A percentile compares a stretch with the other conserved stretches of the same genome.
Conservation (phyloP, 2,888 invertebrate genomes). For the Lumbricus terrestris region DNA sequence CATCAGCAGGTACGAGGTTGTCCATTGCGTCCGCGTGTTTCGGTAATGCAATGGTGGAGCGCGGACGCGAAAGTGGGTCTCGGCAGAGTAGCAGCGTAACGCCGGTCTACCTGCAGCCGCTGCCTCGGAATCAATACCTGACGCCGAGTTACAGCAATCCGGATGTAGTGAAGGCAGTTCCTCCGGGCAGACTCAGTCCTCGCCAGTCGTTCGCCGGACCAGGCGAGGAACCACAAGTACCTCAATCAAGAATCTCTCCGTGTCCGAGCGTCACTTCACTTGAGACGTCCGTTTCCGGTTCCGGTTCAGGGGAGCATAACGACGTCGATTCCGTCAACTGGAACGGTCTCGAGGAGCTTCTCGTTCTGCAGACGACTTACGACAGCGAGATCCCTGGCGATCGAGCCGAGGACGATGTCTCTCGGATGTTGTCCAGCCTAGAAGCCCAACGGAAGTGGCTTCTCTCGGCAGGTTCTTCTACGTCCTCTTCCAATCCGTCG, state of each 20-base stretch:
- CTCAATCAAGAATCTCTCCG: not conserved
- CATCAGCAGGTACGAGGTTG: not conserved
- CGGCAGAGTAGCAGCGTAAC: not conserved
- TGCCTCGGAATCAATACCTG: not conserved
- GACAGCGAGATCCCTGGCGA: not conserved
- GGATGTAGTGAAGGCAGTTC: not conserved
- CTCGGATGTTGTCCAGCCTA: slow-evolving; percentile 10
- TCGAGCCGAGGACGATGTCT: not conserved
- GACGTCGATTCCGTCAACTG: not conserved
- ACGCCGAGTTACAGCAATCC: not conserved
- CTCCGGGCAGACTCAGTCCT: not conserved
- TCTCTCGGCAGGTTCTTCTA: not conserved
- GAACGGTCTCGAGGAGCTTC: not conserved
- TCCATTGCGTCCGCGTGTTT: not conserved
- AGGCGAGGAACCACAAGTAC: not conserved
- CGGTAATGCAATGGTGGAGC: not conserved
- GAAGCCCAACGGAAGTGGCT: not conserved
- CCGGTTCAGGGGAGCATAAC: not conserved
- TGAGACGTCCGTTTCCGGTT: not conserved
- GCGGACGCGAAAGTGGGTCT: not conserved
- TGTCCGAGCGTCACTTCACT: not conserved
- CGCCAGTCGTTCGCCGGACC: not conserved
- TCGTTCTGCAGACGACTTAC: not conserved
- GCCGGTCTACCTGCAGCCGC: not conserved
- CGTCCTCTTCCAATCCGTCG: not conserved